Evolutionary conservation across 2,888 invertebrate species (phyloP).

Genomic region (Crematogaster levior): DNA sequence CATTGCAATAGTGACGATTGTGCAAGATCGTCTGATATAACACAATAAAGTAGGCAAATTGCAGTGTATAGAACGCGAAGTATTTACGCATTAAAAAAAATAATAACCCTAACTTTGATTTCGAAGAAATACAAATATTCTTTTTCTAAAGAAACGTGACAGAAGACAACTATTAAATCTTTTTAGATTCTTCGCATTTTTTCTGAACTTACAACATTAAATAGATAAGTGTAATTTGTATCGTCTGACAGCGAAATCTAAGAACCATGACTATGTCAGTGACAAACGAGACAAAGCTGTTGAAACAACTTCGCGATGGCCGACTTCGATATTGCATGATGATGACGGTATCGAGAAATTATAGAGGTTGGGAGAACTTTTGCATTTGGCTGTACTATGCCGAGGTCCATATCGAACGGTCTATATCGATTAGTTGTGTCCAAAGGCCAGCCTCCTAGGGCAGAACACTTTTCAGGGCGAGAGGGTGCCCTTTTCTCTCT

Average conservation of each 20-base stretch:
- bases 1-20: background rate
- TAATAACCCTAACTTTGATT: background rate
- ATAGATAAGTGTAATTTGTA: background rate
- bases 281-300: slow-evolving; percentile 19
- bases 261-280: slow-evolving; percentile 15
- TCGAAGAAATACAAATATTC: background rate
- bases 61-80: background rate
- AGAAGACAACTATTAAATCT: background rate
- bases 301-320: slow-evolving; percentile 45
- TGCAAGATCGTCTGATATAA: background rate
- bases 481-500: slow-evolving; percentile 71
- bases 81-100: background rate
- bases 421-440: slow-evolving; percentile 80
- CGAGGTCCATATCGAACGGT: slow-evolving; percentile 78
- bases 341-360: slow-evolving; percentile 2
- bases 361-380: slow-evolving; percentile 66
- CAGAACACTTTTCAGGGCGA: slow-evolving; percentile 71
- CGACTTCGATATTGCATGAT: slow-evolving; percentile 36
- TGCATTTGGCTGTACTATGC: slow-evolving; percentile 74
- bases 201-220: background rate
- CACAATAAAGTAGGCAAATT: background rate
- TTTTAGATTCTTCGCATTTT: background rate
- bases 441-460: slow-evolving; percentile 74
- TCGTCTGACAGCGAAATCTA: background rate
- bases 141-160: background rate